Conservation (phyloP, 2,888 invertebrate species). For the Neoitamus cyanurus region DNA sequence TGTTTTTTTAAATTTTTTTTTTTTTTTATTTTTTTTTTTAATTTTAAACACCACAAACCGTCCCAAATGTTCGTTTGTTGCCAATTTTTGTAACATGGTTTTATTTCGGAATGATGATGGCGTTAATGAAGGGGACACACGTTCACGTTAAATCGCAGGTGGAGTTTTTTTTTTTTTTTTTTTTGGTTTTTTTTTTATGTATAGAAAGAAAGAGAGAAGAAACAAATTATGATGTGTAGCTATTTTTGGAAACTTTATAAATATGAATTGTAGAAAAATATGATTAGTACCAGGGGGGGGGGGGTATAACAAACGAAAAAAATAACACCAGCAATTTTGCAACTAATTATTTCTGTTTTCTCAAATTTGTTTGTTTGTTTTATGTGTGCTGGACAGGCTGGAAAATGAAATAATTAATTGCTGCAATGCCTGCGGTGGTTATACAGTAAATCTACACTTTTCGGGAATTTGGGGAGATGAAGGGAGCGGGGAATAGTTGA, state of each 20-base stretch:
- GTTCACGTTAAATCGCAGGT: constrained; percentile 10
- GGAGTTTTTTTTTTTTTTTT: neutral
- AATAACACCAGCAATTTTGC: neutral
- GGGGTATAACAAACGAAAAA: neutral
- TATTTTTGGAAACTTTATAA: neutral
- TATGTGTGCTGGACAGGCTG: too few species aligned
- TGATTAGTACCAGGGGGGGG: neutral
- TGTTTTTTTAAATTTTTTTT: neutral
- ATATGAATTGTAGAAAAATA: neutral
- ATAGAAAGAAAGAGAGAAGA: constrained; percentile 42
- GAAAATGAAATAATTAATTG: neutral
- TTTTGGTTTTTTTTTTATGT: constrained; percentile 9
- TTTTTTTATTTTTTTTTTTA: neutral
- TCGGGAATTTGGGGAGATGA: too few species aligned
- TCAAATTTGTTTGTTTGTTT: neutral
- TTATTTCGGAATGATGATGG: constrained; percentile 12
- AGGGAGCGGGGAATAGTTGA: too few species aligned
- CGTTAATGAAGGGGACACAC: constrained; percentile 33
- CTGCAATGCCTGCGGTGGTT: too few species aligned
- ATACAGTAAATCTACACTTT: too few species aligned
- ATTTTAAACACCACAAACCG: neutral
- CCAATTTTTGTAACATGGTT: neutral
- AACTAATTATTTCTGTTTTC: neutral
- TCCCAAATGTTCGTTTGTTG: neutral
- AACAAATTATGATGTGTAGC: constrained; percentile 18